Conservation (phyloP, 2,797 vertebrate genomes). For the Sternotherus odoratus region DNA sequence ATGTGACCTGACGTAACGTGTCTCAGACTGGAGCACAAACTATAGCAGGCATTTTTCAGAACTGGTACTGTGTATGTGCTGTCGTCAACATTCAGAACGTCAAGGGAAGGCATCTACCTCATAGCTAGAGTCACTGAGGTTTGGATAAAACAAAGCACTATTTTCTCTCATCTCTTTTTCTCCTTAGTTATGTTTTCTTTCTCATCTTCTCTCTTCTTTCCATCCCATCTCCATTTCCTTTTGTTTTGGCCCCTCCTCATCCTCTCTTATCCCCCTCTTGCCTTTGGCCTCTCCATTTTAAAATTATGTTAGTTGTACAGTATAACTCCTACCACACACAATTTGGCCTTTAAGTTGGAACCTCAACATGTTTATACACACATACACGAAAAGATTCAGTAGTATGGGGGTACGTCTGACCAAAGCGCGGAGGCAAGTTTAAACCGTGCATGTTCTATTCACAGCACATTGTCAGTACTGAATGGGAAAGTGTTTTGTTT, state of each 20-base stretch:
- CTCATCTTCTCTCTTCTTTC: background rate
- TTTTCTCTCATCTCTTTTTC: constrained; percentile 30
- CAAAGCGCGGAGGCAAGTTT: background rate
- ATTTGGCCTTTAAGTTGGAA: background rate
- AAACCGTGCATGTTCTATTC: background rate
- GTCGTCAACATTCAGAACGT: accelerated
- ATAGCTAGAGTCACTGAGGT: constrained; percentile 19
- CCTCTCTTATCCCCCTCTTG: background rate
- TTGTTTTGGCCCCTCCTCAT: background rate
- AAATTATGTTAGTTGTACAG: background rate
- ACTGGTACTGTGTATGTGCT: background rate
- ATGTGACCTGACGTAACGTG: background rate
- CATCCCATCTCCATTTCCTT: background rate
- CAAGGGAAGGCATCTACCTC: background rate
- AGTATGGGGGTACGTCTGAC: background rate
- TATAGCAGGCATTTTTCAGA: background rate
- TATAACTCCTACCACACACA: background rate
- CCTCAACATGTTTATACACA: background rate
- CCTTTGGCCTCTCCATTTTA: background rate
- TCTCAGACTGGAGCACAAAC: background rate
- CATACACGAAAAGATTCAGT: background rate
- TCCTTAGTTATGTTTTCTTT: background rate
- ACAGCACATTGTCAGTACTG: background rate
- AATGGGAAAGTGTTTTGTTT: background rate
- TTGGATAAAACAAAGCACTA: background rate